phyloP scores from a whole-genome alignment of 2,797 vertebrate genomes.

The Dendrocincla tyrannina region DNA sequence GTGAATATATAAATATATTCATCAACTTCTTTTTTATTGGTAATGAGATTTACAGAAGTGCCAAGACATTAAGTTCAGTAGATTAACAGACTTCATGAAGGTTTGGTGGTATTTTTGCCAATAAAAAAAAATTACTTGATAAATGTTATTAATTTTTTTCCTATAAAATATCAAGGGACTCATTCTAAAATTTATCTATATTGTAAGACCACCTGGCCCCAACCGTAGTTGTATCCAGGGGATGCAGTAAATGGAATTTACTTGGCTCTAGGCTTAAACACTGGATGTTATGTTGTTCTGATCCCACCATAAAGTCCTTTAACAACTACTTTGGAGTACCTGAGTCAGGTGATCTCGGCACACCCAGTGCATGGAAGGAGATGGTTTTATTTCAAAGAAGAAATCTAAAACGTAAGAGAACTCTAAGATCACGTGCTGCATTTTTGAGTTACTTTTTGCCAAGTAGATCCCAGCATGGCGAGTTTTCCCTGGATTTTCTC shows the following conservation, averaged over 20 bases:
- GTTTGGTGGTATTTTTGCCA: not conserved
- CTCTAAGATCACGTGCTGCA: not conserved
- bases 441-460: not conserved
- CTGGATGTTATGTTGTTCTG: not conserved
- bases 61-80: not conserved
- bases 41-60: not conserved
- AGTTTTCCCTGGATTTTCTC: not conserved
- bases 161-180: not conserved
- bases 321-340: not conserved
- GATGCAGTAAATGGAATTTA: not conserved
- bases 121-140: not conserved
- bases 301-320: not conserved
- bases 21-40: not conserved
- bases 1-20: not conserved
- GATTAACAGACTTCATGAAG: not conserved
- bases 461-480: not conserved
- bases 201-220: not conserved
- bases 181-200: not conserved
- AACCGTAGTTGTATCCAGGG: not conserved
- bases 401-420: not conserved
- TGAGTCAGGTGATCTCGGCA: not conserved
- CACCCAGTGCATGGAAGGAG: not conserved
- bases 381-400: not conserved
- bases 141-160: not conserved
- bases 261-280: not conserved